Evolutionary conservation across 2,888 invertebrate species (phyloP).

Genomic region (Molanna angustata): DNA sequence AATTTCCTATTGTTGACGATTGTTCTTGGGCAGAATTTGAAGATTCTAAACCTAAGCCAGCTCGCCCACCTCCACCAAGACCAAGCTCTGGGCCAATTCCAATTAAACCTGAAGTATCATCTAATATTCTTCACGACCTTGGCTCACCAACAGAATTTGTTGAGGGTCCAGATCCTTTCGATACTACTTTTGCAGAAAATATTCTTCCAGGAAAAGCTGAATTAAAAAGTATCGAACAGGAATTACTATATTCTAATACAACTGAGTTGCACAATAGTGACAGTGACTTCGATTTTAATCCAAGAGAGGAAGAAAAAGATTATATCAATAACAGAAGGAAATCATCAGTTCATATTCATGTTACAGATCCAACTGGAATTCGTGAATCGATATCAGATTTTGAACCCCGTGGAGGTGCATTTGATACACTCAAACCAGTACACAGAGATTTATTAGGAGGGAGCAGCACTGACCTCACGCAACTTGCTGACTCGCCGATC

Average conservation of each 20-base stretch:
- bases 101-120: conserved; percentile 4
- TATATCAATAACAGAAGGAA: conserved; percentile 48
- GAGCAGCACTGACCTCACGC: conserved; percentile 71
- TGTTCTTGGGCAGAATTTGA: conserved; percentile 68
- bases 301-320: conserved; percentile 60
- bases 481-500: conserved; percentile 65
- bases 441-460: conserved; percentile 71
- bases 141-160: conserved; percentile 46
- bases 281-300: conserved; percentile 61
- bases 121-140: conserved; percentile 31
- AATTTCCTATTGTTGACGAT: conserved; percentile 45
- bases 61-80: conserved; percentile 44
- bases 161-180: conserved; percentile 75
- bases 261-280: conserved; percentile 36
- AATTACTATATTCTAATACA: conserved; percentile 43
- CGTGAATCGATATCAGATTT: conserved; percentile 55
- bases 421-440: conserved; percentile 45
- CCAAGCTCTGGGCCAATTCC: conserved; percentile 37
- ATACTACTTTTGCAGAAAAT: conserved; percentile 79
- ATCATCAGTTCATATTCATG: conserved; percentile 58
- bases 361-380: conserved; percentile 62
- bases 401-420: conserved; percentile 40
- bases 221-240: conserved; percentile 57
- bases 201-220: conserved; percentile 62
- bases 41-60: conserved; percentile 43